Conservation (phyloP, 2,797 vertebrate genomes). For the Hyperoplus lanceolatus region DNA sequence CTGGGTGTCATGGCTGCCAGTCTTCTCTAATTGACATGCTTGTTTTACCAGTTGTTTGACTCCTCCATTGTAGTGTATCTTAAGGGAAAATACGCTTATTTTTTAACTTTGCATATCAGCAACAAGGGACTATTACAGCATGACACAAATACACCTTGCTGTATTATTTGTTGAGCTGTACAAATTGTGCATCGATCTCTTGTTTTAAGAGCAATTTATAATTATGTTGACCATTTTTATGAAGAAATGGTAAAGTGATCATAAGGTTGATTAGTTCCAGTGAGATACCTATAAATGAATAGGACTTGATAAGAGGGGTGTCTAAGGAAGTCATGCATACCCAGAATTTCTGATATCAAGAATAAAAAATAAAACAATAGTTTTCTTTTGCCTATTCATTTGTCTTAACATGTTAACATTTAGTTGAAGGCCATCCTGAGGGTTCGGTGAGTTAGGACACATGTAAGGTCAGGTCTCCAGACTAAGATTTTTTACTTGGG, state of each 20-base stretch:
- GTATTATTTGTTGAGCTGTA: background rate
- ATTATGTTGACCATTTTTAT: background rate
- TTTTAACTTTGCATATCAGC: conserved; percentile 22
- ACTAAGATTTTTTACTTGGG: too few relatives aligned
- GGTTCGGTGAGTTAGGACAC: too few relatives aligned
- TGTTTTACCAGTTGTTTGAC: conserved; percentile 58
- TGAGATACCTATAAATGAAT: too few relatives aligned
- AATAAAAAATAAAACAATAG: too few relatives aligned
- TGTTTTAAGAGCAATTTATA: background rate
- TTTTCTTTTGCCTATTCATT: too few relatives aligned
- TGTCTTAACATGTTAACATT: too few relatives aligned
- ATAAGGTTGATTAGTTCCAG: too few relatives aligned
- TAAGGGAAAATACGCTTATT: conserved; percentile 34
- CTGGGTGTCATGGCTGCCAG: conserved; percentile 62
- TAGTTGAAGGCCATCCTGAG: too few relatives aligned
- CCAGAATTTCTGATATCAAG: too few relatives aligned
- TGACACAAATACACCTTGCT: background rate
- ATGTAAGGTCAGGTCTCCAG: too few relatives aligned
- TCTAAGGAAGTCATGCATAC: too few relatives aligned
- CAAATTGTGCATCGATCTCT: background rate
- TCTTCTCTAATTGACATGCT: conserved; percentile 76
- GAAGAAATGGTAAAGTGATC: background rate
- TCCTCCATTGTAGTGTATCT: conserved; percentile 41
- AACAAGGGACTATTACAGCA: conserved; percentile 23
- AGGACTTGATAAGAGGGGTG: too few relatives aligned